Evolutionary conservation across 2,113 vertebrate species (phyloP), one percentile per base, ranked within the genome.

Genomic region (Trichomycterus rosablanca): DNA sequence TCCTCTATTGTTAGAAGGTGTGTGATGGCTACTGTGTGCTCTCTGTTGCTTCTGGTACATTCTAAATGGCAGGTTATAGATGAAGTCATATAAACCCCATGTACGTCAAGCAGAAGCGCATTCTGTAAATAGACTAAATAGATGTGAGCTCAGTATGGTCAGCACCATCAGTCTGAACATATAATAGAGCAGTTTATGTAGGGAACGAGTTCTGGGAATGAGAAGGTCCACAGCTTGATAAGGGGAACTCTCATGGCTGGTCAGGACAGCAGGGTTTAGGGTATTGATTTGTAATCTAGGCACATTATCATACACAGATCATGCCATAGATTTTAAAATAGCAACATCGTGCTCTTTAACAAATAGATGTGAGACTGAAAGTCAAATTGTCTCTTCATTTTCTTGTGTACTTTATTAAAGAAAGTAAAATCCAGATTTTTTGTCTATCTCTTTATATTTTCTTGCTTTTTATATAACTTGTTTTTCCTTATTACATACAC

Each of bases 281-380:
- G 78, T 81, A 83, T 83, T 78, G 81, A 87, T 83, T 76, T 75
- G 39, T 64, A 79, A 73, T 77, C 80, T 64, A 50, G 50, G 20
- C 71, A 79, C 77, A 77, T 75, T 75, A 70, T 80, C 74, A 63
- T 74, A 73, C 50, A 65, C 69, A 76, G 73, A 67, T 68, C 9
- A 46, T 35, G 69, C 74, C 73, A 68, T 66, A 30, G 67, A 67
- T 74, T 77, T 70, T 74, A 79, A 79, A 86, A 81, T 72, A 81
- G 57, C 46, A 15, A 54, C 52, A 42, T 9, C 50, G 60, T 23
- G 18, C 22, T 46, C 30, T 20, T 34, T 54, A 3, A 30, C 26
- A 30, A 30, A 30, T 7, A n/a, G n/a, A n/a, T n/a, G n/a, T n/a
- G n/a, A n/a, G n/a, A n/a, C n/a, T n/a, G n/a, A n/a, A n/a, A n/a